phyloP scores from a whole-genome alignment of 2,113 vertebrate genomes.

The Chauna torquata region DNA sequence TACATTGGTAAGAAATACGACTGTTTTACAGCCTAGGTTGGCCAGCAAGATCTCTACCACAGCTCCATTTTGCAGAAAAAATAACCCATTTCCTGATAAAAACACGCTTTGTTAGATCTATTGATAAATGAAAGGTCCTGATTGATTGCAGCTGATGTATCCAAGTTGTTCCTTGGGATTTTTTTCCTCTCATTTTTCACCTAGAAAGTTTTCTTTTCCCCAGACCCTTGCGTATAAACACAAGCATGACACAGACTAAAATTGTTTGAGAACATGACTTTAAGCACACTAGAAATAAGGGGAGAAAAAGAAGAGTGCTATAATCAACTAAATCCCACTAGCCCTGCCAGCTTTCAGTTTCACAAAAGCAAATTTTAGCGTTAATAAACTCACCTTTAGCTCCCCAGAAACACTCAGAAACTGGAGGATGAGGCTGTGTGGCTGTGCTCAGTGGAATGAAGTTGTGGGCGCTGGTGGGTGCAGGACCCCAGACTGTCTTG shows the following conservation, averaged over 20 bases:
- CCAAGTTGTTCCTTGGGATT: rapidly evolving
- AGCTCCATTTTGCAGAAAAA: background rate
- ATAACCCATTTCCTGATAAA: rapidly evolving
- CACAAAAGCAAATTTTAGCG: rapidly evolving
- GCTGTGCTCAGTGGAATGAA: background rate
- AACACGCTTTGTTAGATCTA: background rate
- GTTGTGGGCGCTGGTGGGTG: background rate
- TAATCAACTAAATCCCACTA: rapidly evolving
- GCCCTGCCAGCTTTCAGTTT: too few relatives aligned
- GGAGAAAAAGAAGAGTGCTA: rapidly evolving
- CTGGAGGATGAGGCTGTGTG: rapidly evolving
- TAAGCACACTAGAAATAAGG: rapidly evolving
- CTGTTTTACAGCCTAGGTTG: background rate
- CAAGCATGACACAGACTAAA: rapidly evolving
- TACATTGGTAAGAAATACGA: rapidly evolving
- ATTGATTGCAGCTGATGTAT: background rate
- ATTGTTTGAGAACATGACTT: rapidly evolving
- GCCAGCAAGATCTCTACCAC: background rate
- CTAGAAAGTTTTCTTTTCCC: rapidly evolving
- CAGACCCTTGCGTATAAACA: background rate
- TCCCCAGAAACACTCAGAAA: rapidly evolving
- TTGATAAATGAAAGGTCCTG: rapidly evolving
- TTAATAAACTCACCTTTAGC: background rate
- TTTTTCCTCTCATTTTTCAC: background rate
- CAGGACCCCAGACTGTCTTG: background rate